Base-by-base conservation (phyloP, 2,888 invertebrate genomes). In the Calameuta idolon region DNA sequence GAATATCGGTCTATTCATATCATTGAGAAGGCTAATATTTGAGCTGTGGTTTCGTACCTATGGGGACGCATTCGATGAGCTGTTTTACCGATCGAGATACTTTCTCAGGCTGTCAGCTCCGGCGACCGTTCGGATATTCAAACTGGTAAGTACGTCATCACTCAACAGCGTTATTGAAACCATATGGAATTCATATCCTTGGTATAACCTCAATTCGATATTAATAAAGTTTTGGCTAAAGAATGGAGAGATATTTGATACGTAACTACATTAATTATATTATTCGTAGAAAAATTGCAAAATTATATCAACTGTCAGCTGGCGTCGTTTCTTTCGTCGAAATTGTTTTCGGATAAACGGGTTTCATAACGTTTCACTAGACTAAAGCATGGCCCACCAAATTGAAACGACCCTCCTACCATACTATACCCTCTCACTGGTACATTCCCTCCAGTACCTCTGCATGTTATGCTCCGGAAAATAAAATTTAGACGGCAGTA, bases 21-120 rank as follows among this genome's bases (percentile, higher is more conserved):
- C 81, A 78, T 76, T 85, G 81, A 83, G 83, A 82, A 83, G 83
- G 82, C 85, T 82, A 86, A 88, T 88, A 84, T 83, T 85, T 85
- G 85, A 83, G 80, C 82, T 75, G 80, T 37, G 35, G 79, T 69
- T 86, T 82, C 74, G 73, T 76, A 77, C 55, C 78, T 69, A 81
- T 81, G 78, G 71, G 68, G 79, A 77, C 76, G 76, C 74, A 55
- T 82, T 75, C 79, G 74, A 71, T 75, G 74, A 68, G 75, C 73
- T 75, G 37, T 75, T 71, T 75, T 75, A 75, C 77, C 77, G 30
- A 34, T 34, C 68, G 71, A 75, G 15, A 81, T 34, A 34, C 76
- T 88, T 88, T 88, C 88, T 88, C 88, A 88, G 87, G 87, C 86
- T 88, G 88, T 88, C 86, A 76, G 15, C 55, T 55, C 68, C 33